Evolutionary conservation across 2,113 vertebrate species (phyloP).

Genomic region (Trematocara nigrifrons): DNA sequence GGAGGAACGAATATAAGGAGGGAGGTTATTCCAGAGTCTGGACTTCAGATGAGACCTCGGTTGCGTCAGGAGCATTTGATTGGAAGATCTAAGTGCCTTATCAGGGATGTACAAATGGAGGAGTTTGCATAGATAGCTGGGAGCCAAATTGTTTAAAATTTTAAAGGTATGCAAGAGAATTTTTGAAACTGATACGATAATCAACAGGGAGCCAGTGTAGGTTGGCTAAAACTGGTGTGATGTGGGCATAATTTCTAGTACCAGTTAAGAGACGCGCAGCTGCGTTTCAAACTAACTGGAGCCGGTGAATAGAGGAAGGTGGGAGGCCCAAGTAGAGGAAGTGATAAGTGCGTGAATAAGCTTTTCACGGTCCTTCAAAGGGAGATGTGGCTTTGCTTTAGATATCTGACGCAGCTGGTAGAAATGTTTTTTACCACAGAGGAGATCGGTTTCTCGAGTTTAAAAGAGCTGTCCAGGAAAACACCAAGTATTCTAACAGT

Average conservation of each 20-base stretch:
- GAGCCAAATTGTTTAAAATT: background rate
- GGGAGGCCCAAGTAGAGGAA: background rate
- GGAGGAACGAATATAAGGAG: no score
- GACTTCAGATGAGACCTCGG: no score
- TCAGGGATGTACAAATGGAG: background rate
- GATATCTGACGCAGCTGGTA: no score
- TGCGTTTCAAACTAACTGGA: background rate
- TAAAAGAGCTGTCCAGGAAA: no score
- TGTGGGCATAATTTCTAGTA: background rate
- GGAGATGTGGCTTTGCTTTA: no score
- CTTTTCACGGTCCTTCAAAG: no score
- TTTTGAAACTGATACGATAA: background rate
- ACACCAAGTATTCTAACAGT: no score
- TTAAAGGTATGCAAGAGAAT: background rate
- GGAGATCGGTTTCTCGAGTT: no score
- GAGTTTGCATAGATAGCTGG: background rate
- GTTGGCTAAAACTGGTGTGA: background rate
- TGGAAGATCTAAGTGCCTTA: background rate
- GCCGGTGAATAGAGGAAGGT: fast-evolving
- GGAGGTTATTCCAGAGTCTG: no score
- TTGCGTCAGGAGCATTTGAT: background rate
- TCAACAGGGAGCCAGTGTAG: fast-evolving
- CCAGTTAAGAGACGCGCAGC: background rate
- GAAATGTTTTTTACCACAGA: no score
- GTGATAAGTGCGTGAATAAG: background rate